Base-by-base conservation (phyloP, 2,113 vertebrate species). In the Scopus umbretta region DNA sequence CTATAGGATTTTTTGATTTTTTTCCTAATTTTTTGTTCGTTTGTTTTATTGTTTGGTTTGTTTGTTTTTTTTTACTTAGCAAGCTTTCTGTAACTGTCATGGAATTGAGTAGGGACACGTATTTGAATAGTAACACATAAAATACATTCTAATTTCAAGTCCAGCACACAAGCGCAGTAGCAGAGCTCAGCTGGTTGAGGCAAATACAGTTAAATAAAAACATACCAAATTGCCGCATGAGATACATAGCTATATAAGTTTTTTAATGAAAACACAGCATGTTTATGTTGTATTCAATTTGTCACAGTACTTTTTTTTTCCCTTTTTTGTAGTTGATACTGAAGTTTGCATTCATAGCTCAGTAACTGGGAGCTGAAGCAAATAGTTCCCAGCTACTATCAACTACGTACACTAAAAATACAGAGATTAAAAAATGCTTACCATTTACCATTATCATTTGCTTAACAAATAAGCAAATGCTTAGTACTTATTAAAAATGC, bases 361-460 rank as follows among this genome's bases (percentile, higher is more conserved):
- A 38, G 27, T 68, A 38, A 16, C 19, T 59, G 16, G 16, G 29
- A 76, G 14, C 11, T 19, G 27, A 58, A 62, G 20, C 27, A 82
- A 40, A 19, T 34, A 32, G 8, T 25, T 70, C 7, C 29, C 15
- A 38, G 20, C 13, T 78, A 25, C 10, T 67, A 3, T 63, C 36
- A 79, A 38, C 7, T 62, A 43, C 8, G 4, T 70, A 1, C 30
- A 27, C 74, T 59, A n/a, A 91, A 92, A 91, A 49, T 25, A 45
- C 0, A 0, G 36, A 53, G 3, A 27, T 36, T 19, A 52, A 53
- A 52, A 92, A 21, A 50, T 43, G 3, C 8, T 53, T 56, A 23
- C 25, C 0, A 53, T 9, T 71, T 88, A 29, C 50, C 45, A 13
- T 72, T 71, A 67, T 73, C 0, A 49, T 78, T 81, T 71, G 2